Percentiles rank a stretch among this genome's conserved stretches.
Evolutionary conservation across 1,140 invertebrate genomes (phyloP).

Genomic region (Bicyclus anynana): DNA sequence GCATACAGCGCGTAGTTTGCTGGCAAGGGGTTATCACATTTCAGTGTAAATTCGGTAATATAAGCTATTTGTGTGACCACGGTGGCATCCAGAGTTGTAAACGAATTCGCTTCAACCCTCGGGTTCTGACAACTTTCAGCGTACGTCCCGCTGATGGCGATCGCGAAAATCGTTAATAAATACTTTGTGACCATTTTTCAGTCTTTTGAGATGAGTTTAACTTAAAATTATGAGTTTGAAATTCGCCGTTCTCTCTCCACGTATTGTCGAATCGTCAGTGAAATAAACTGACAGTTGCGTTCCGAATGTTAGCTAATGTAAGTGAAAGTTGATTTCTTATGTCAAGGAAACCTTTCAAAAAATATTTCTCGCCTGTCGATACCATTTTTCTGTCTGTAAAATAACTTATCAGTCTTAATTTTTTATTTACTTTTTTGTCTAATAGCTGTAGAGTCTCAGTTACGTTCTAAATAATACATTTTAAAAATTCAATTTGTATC

Average conservation of each 20-base stretch:
- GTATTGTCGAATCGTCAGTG: slow-evolving; percentile 19
- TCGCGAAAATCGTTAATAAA: slow-evolving; percentile 39
- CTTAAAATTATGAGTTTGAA: slow-evolving; percentile 31
- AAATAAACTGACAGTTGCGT: slow-evolving; percentile 13
- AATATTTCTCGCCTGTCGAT: no score
- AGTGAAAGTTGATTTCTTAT: slow-evolving; percentile 8
- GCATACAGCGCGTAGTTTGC: slow-evolving; percentile 88
- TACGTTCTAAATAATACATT: neutral
- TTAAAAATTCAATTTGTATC: neutral
- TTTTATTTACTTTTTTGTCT: no score
- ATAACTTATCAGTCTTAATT: no score
- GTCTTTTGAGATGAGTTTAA: slow-evolving; percentile 33
- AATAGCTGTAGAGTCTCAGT: no score
- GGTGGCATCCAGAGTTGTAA: slow-evolving; percentile 94
- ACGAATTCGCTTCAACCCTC: slow-evolving; percentile 82
- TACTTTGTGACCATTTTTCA: slow-evolving; percentile 68
- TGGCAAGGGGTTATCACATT: slow-evolving; percentile 81
- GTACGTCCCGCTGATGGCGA: slow-evolving; percentile 37
- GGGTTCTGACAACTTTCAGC: slow-evolving; percentile 79
- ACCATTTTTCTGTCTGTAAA: no score
- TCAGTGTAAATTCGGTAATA: slow-evolving; percentile 85
- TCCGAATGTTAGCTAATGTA: neutral
- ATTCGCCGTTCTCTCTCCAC: slow-evolving; percentile 18
- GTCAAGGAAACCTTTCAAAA: no score
- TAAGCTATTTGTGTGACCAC: slow-evolving; percentile 90